Percentiles rank a stretch among this genome's conserved stretches.
These are phyloP conservation scores for Siniperca undulata DNA, from an alignment of 2,797 vertebrate genomes.

Conservation along the genomic window DNA sequence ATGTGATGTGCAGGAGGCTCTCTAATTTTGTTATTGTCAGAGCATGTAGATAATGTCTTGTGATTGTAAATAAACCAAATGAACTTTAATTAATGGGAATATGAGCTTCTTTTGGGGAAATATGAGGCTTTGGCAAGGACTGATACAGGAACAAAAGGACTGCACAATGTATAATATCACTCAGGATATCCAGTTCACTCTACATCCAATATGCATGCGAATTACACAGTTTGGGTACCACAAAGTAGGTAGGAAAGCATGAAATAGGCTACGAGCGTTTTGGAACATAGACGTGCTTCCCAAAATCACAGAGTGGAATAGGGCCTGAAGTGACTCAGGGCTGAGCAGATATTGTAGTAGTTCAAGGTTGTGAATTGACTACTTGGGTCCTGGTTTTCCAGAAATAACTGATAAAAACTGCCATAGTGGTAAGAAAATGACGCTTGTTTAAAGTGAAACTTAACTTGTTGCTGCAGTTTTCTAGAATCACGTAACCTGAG, in stretches of 20 bases:
- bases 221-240: conserved; percentile 24
- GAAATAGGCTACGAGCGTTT: conserved; percentile 38
- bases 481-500: not conserved
- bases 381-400: not conserved
- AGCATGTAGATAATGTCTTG: conserved; percentile 17
- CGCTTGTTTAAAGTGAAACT: not conserved
- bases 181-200: conserved; percentile 24
- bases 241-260: conserved; percentile 33
- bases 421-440: not conserved
- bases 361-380: conserved; percentile 9
- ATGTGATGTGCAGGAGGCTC: conserved; percentile 12
- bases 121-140: not conserved
- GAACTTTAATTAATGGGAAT: conserved; percentile 27
- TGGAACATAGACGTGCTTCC: conserved; percentile 18
- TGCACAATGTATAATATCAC: not conserved
- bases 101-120: conserved; percentile 9
- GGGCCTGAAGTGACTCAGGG: conserved; percentile 20
- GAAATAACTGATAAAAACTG: conserved; percentile 7
- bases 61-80: conserved; percentile 47
- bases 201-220: conserved; percentile 25
- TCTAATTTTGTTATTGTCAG: conserved; percentile 35
- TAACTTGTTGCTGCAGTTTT: not conserved
- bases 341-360: conserved; percentile 26
- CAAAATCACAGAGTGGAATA: conserved; percentile 26
- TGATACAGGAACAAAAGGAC: not conserved